These are phyloP conservation scores for Sprattus sprattus DNA, from an alignment of 2,113 vertebrate genomes.

Conservation along the genomic window DNA sequence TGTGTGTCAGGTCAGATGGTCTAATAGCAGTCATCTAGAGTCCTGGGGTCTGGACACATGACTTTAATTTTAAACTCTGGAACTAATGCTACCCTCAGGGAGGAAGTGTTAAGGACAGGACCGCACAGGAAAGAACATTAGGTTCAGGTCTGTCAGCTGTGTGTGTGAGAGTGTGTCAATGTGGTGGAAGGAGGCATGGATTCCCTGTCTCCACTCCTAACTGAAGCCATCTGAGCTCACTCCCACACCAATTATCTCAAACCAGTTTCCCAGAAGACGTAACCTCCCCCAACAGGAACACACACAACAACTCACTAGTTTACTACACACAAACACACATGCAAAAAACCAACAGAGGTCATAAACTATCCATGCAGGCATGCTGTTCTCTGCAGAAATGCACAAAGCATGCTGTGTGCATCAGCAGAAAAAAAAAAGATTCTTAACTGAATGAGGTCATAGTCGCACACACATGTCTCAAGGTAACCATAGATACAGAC, in stretches of 20 bases:
- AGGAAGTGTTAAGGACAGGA: not conserved
- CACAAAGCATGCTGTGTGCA: not conserved
- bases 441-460: not conserved
- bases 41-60: not conserved
- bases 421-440: not conserved
- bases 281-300: conserved; percentile 49
- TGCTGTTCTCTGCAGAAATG: not conserved
- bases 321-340: not conserved
- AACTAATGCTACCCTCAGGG: not conserved
- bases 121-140: not conserved
- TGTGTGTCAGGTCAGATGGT: too few relatives aligned
- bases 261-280: conserved; percentile 65
- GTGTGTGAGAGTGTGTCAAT: not conserved
- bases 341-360: not conserved
- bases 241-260: conserved; percentile 61
- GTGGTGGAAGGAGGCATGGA: conserved; percentile 35
- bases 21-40: not conserved
- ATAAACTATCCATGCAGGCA: not conserved
- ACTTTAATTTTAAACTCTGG: not conserved
- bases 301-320: conserved; percentile 9
- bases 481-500: not conserved
- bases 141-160: not conserved
- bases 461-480: too few relatives aligned
- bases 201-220: conserved; percentile 61
- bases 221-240: conserved; percentile 68